Evolutionary conservation across 2,888 invertebrate species (phyloP).

Genomic region (Volucella bombylans): DNA sequence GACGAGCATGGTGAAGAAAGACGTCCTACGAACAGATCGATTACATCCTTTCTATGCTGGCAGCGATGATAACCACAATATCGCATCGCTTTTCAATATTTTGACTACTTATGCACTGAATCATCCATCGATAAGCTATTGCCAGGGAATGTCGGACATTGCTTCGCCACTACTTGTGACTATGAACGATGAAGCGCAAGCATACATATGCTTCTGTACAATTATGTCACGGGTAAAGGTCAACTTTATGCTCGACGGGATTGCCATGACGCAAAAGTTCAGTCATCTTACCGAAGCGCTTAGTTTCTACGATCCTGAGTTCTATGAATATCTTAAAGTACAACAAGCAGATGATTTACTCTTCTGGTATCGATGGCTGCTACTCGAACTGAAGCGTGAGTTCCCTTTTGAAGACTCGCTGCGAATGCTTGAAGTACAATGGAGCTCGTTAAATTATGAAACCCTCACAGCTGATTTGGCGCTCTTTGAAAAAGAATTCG

Average conservation of each 20-base stretch:
- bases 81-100: conserved; percentile 95
- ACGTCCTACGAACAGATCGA: conserved; percentile 96
- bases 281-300: conserved; percentile 94
- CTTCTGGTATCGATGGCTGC: conserved; percentile 98
- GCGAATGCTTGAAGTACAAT: conserved; percentile 96
- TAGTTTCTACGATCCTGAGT: conserved; percentile 95
- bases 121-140: conserved; percentile 96
- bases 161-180: conserved; percentile 97
- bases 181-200: conserved; percentile 97
- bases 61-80: conserved; percentile 97
- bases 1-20: conserved; percentile 97
- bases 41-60: conserved; percentile 96
- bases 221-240: conserved; percentile 94
- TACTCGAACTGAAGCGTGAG: conserved; percentile 98
- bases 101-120: conserved; percentile 97
- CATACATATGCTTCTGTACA: conserved; percentile 98
- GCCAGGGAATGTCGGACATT: conserved; percentile 99
- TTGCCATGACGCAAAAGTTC: conserved; percentile 96
- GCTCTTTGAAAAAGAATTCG: conserved; percentile 86
- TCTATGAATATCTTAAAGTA: conserved; percentile 93
- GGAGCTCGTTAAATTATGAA: conserved; percentile 95
- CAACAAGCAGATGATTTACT: conserved; percentile 95
- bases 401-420: conserved; percentile 98
- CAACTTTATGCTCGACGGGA: conserved; percentile 95
- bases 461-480: conserved; percentile 87